Base-by-base conservation (phyloP, 2,888 invertebrate genomes). In the Xestia ashworthii region DNA sequence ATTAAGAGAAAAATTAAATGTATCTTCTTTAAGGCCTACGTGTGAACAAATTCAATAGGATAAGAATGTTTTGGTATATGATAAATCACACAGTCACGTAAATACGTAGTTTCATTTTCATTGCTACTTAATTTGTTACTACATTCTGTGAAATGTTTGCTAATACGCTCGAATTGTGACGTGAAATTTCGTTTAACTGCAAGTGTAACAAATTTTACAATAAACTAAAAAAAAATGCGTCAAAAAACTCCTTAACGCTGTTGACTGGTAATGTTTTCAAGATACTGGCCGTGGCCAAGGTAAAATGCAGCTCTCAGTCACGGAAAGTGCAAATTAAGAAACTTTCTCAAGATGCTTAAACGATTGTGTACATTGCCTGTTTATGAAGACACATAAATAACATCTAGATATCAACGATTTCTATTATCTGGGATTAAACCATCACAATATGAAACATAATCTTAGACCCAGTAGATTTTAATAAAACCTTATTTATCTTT, bases 401-500 rank as follows among this genome's bases (percentile, higher is more conserved):
- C 25, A 5, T 14, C 14, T 14, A 22, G 22, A 2, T 53, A 60
- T 60, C 4, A 1, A n/a, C 44, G n/a, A 44, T 65, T 44, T 44
- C 0, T 14, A 48, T 32, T 32, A 67, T 48, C 25, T 25, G 64
- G 32, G 19, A 76, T 76, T 64, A 66, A 69, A 74, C 77, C 32
- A n/a, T n/a, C n/a, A 48, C 70, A 60, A 38, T 60, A 53, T 64
- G 6, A 66, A 55, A 22, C 14, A 67, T 22, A 50, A 82, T 80
- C 25, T 67, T 41, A 53, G 22, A 78, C 3, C 19, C 16, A 60
- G 14, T 12, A 41, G 5, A 65, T 77, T 81, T 69, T 25, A 81
- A 75, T 81, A 41, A 11, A 25, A 70, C 55, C 25, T 67, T 53
- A 71, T 71, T 76, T 80, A 71, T 60, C 25, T 78, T 70, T 69